Evolutionary conservation across 2,888 invertebrate species (phyloP), one percentile per base, ranked within the genome.

Genomic region (Thera obeliscata): DNA sequence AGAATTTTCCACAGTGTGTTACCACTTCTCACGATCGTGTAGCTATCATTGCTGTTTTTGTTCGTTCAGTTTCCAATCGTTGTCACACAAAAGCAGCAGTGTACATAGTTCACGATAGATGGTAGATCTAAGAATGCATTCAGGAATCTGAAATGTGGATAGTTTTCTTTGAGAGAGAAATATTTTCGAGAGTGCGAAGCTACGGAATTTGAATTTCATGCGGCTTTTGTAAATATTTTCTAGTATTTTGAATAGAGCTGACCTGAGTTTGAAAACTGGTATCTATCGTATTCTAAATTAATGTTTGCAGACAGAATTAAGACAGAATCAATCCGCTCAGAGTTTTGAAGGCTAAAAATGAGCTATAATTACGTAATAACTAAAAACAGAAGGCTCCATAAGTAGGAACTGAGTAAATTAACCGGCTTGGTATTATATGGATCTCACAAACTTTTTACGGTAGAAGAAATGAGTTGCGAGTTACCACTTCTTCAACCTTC

Each of bases 91-190:
- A 61, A 43, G 52, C 52, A 22, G 66, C 48, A 61, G 12, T 58
- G 61, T 61, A 54, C n/a, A 56, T 52, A 6, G 56, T n/a, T 46
- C 9, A 38, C 8, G 35, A 6, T 56, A n/a, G 4, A 46, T 49
- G 55, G 60, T 56, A 41, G 22, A 41, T 46, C 7, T 22, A 9
- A 33, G 43, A 60, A 49, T 61, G 66, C 52, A 46, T 46, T 56
- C 54, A 58, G 12, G 54, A 61, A 61, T 66, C 22, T 8, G 8
- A 66, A 66, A 58, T 64, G 59, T 54, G 41, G 58, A 48, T 59
- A 56, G 60, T 61, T 56, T 60, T 54, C 63, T 46, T 58, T n/a
- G 35, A 41, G 33, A 33, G 43, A 22, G 56, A 36, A 50, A 48
- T 36, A 43, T 56, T 49, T 65, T 56, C 59, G 49, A 41, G 41